A percentile compares a stretch with the other conserved stretches of the same genome.
Conservation (phyloP, 1,140 invertebrate species). For the Ostrea edulis region DNA sequence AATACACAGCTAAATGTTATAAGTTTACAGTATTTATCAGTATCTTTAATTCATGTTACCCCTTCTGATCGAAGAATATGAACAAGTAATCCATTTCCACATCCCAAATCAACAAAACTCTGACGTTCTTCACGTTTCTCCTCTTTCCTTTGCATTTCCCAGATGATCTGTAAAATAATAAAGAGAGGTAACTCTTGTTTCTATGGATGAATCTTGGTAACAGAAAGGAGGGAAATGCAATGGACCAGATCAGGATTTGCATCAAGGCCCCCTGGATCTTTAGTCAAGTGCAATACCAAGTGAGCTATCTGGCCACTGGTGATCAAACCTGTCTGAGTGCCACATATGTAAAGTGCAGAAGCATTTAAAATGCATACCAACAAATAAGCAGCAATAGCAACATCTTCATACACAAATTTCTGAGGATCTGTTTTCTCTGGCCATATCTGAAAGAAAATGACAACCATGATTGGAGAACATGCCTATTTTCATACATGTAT, state of each 20-base stretch:
- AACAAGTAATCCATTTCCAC: slow-evolving; percentile 97
- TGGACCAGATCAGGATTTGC: too few relatives aligned
- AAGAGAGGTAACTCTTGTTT: slow-evolving; percentile 18
- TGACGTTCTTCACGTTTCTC: slow-evolving; percentile 78
- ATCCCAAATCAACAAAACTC: slow-evolving; percentile 95
- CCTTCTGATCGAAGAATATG: slow-evolving; percentile 92
- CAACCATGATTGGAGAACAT: not conserved
- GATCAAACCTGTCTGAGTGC: not conserved
- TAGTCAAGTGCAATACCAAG: too few relatives aligned
- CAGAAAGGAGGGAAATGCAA: too few relatives aligned
- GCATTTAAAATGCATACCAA: slow-evolving; percentile 81
- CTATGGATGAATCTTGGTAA: too few relatives aligned
- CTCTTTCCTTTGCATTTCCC: slow-evolving; percentile 74
- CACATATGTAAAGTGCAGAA: not conserved
- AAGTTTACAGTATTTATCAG: too few relatives aligned
- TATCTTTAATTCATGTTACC: slow-evolving; percentile 64
- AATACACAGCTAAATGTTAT: too few relatives aligned
- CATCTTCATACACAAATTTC: slow-evolving; percentile 98
- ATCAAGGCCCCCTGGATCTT: too few relatives aligned
- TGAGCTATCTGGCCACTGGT: too few relatives aligned
- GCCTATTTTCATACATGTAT: too few relatives aligned
- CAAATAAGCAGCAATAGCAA: slow-evolving; percentile 96
- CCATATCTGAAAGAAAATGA: slow-evolving; percentile 83
- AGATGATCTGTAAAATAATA: slow-evolving; percentile 64
- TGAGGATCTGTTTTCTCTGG: slow-evolving; percentile 93